Evolutionary conservation across 2,113 vertebrate species (phyloP), one percentile per base, ranked within the genome.

Genomic region (Actenoides hombroni): DNA sequence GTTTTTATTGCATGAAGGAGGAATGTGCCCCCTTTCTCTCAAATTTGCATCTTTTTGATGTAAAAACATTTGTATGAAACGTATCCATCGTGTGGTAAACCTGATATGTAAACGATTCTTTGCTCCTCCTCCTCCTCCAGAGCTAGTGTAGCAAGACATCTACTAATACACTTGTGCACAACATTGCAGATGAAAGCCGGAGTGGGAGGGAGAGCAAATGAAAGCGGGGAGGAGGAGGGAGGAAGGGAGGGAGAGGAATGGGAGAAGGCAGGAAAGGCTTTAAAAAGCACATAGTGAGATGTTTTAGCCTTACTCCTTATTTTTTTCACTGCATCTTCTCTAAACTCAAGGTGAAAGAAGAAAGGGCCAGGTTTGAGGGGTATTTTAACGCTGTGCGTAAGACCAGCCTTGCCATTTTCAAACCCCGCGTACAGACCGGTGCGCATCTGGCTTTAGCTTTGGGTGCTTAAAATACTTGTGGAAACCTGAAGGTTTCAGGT

Each of bases 1-100:
- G 6, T 65, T 94, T 86, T 94, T 85, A 65, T 88, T 91, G 78
- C 74, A 5, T 74, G 54, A 61, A 1, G 7, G 78, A 37, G 76
- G 75, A 85, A 79, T 35, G 70, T 33, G 39, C 56, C 57, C 92
- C 33, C 64, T 81, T 84, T 54, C 56, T 64, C 57, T 21, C 37
- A 16, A 19, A 83, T 95, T 80, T 95, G 70, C 93, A 94, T 95
- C 85, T 83, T 92, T 93, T 88, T 95, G 91, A 90, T 88, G 67
- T 85, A 69, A 49, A 90, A 78, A 44, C 74, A 5, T 7, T n/a
- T 42, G 61, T 48, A 59, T 70, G 77, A 91, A 83, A 79, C 48
- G 54, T 79, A 85, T 79, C 68, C 71, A 11, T 95, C 65, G 3
- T 4, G 23, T 49, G 82, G 48, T 18, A 53, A 84, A 64, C 78